Conservation (phyloP, 2,797 vertebrate genomes). For the Acestrorhynchus altus region DNA sequence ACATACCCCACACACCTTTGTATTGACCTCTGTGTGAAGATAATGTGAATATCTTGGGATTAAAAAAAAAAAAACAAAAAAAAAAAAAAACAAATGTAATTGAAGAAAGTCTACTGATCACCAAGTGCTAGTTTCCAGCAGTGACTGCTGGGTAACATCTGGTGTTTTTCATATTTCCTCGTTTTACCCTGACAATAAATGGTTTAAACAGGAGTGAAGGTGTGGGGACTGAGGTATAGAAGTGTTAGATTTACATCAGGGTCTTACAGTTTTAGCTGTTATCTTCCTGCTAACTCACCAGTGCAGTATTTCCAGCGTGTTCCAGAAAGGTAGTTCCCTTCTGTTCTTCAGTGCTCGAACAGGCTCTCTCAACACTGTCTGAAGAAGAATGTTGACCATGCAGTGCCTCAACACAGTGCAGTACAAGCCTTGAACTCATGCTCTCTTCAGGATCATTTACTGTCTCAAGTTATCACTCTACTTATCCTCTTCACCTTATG, state of each 20-base stretch:
- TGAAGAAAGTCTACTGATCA: constrained; percentile 80
- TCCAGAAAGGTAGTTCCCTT: constrained; percentile 37
- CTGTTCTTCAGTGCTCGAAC: constrained; percentile 33
- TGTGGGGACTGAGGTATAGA: constrained; percentile 19
- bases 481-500: neutral
- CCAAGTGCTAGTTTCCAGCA: constrained; percentile 64
- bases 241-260: constrained; percentile 47
- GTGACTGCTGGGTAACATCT: constrained; percentile 64
- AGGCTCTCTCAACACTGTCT: constrained; percentile 20
- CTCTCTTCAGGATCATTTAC: neutral
- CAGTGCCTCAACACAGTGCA: constrained; percentile 18
- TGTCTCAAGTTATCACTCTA: neutral
- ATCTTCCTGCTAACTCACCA: constrained; percentile 49
- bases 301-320: constrained; percentile 66
- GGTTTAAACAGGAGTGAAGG: constrained; percentile 10
- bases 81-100: constrained; percentile 66
- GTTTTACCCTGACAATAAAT: constrained; percentile 58
- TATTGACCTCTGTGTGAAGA: constrained; percentile 78
- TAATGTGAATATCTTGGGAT: constrained; percentile 80
- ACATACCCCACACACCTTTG: constrained; percentile 62
- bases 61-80: constrained; percentile 70
- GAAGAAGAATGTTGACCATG: constrained; percentile 43
- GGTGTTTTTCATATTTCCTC: constrained; percentile 59
- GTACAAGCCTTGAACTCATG: constrained; percentile 1
- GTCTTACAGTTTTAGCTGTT: constrained; percentile 54